Evolutionary conservation across 2,797 vertebrate species (phyloP), one percentile per base, ranked within the genome.

Genomic region (Channallabes apus): DNA sequence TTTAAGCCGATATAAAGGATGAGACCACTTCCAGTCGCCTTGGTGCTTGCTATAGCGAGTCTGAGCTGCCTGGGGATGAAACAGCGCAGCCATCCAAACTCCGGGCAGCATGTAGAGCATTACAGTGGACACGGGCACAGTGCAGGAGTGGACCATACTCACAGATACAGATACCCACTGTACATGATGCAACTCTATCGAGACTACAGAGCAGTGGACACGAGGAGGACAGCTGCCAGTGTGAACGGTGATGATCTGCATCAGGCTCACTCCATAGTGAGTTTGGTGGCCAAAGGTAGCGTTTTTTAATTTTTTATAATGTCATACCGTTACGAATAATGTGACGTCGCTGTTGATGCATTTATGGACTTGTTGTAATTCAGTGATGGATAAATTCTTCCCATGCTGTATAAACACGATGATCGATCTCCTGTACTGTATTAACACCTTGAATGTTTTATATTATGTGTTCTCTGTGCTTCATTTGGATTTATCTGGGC

Each of bases 171-270:
- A 82, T 95, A 92, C 85, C 95, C 94, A 12, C 90, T 89, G 51
- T 96, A 95, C 92, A 97, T 97, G 96, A 95, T 97, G 95, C 95
- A 97, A 89, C 93, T 97, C 65, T 96, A 97, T 87, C 93, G 93
- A 84, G 90, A 95, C 80, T 93, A 95, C 87, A 91, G 67, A 83
- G 76, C 79, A 0, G 84, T 87, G 0, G 90, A 92, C 35, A 82
- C 6, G 67, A 82, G n/a, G 61, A 69, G 86, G 68, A 81, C 88
- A 81, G 22, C 59, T 71, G 67, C 29, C 54, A 56, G 82, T 84
- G 2, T 80, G 62, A 0, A 84, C 14, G 29, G 32, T 8, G 51
- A 85, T 6, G 85, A 91, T 22, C 86, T 85, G 2, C 91, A 85
- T 5, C 89, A 90, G 14, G 92, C 94, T 0, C 94, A 96, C 84